These are phyloP conservation scores for Pholis gunnellus DNA, from an alignment of 2,113 vertebrate genomes.

Conservation along the genomic window DNA sequence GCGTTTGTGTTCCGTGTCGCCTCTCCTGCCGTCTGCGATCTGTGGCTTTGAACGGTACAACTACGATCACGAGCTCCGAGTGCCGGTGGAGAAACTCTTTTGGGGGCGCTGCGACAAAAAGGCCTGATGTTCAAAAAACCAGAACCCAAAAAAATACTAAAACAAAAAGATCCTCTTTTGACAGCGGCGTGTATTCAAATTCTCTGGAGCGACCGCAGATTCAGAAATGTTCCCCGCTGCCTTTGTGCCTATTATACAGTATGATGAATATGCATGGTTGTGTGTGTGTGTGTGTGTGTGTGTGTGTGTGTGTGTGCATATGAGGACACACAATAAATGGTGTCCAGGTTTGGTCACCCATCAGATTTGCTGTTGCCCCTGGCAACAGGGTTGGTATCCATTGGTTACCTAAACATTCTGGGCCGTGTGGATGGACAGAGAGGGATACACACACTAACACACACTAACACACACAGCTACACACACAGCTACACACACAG, in stretches of 20 bases:
- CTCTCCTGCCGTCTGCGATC: constrained; percentile 22
- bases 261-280: constrained; percentile 26
- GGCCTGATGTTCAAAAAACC: background rate
- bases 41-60: background rate
- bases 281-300: background rate
- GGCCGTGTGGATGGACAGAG: constrained; percentile 27
- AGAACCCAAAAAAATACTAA: background rate
- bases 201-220: background rate
- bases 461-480: background rate
- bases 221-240: background rate
- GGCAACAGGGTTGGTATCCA: constrained; percentile 62
- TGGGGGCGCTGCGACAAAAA: constrained; percentile 21
- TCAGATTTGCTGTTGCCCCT: constrained; percentile 59
- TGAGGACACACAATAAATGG: constrained; percentile 15
- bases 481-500: background rate
- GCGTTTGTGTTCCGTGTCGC: constrained; percentile 35
- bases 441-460: constrained; percentile 3
- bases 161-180: background rate
- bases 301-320: background rate
- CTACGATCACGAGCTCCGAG: constrained; percentile 18
- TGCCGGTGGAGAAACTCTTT: constrained; percentile 14
- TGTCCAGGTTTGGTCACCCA: constrained; percentile 27
- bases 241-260: constrained; percentile 17
- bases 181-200: constrained; percentile 38
- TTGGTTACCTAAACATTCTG: constrained; percentile 62